Evolutionary conservation across 1,140 invertebrate species (phyloP).

Genomic region (Solenopsis fugax): DNA sequence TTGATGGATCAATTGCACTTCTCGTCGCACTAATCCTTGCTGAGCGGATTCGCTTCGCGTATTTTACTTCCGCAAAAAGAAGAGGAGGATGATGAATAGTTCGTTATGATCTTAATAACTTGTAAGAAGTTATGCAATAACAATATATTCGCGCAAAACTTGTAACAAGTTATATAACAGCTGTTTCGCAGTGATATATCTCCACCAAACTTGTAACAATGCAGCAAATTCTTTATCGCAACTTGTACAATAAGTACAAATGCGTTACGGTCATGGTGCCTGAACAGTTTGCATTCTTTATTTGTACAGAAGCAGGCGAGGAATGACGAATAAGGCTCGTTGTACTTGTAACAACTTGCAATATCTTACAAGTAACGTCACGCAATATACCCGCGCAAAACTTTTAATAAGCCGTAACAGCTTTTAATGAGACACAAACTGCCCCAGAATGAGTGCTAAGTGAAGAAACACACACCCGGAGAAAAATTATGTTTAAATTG

Average conservation of each 20-base stretch:
- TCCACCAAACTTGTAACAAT: conserved; percentile 32
- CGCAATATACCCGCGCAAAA: not conserved
- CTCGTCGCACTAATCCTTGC: not conserved
- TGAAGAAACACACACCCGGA: not conserved
- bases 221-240: conserved; percentile 34
- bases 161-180: conserved; percentile 36
- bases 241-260: conserved; percentile 13
- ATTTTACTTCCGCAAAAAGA: not conserved
- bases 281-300: conserved; percentile 23
- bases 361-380: not conserved
- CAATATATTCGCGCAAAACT: conserved; percentile 30
- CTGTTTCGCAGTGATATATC: conserved; percentile 1
- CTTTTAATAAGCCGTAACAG: conserved; percentile 4
- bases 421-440: not conserved
- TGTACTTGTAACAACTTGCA: not conserved
- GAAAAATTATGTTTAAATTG: too few species aligned
- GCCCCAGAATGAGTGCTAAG: not conserved
- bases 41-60: not conserved
- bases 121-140: conserved; percentile 45
- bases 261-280: not conserved
- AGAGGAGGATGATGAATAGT: conserved; percentile 21
- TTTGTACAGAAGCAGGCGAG: not conserved
- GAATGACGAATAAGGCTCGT: not conserved
- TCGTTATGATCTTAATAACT: conserved; percentile 50
- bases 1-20: not conserved